Evolutionary conservation across 2,797 vertebrate species (phyloP).

Genomic region (Acanthurus tractus): DNA sequence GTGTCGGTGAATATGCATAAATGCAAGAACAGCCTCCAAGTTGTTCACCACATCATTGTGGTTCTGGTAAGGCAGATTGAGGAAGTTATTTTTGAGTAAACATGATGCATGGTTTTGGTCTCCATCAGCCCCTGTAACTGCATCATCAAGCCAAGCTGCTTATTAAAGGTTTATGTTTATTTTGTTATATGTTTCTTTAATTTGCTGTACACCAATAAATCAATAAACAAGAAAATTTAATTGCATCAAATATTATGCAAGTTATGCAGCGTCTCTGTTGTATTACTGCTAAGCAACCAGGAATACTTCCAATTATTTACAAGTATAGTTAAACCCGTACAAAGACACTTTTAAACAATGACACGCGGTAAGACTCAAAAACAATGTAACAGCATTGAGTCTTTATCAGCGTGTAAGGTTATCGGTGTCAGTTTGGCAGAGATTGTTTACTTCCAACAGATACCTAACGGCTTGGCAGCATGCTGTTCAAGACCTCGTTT

Average conservation of each 20-base stretch:
- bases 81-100: constrained; percentile 49
- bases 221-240: neutral
- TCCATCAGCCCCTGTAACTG: constrained; percentile 19
- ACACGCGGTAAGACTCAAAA: neutral
- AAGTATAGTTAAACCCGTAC: neutral
- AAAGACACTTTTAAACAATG: neutral
- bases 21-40: constrained; percentile 28
- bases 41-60: constrained; percentile 43
- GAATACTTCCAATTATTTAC: neutral
- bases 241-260: neutral
- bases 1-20: constrained; percentile 41
- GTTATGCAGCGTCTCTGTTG: neutral
- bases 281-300: too few species aligned
- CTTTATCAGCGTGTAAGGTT: constrained; percentile 5
- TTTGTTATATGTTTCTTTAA: neutral
- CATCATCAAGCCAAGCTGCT: constrained; percentile 10
- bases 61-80: constrained; percentile 31
- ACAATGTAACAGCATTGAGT: constrained; percentile 6
- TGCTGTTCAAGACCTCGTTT: constrained; percentile 14
- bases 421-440: constrained; percentile 22
- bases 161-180: neutral
- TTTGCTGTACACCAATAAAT: constrained; percentile 4
- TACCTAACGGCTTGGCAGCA: constrained; percentile 22
- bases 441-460: constrained; percentile 4
- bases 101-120: constrained; percentile 33